Conservation (phyloP, 2,888 invertebrate genomes). For the Gastrophysa polygoni region DNA sequence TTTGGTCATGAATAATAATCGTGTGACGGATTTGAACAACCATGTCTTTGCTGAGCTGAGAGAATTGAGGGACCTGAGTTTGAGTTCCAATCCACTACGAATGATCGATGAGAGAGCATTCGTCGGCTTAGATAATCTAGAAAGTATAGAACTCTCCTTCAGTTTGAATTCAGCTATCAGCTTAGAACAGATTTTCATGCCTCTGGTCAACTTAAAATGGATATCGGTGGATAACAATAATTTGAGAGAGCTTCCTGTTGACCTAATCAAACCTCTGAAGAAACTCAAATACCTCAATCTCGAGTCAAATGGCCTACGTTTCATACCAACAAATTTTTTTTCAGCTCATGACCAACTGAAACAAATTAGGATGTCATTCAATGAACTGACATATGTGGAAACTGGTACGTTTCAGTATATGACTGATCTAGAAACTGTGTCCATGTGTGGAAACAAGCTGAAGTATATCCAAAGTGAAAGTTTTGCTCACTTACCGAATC, state of each 20-base stretch:
- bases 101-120: conserved; percentile 83
- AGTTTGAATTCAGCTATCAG: conserved; percentile 63
- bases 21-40: conserved; percentile 74
- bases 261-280: conserved; percentile 72
- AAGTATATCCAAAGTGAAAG: conserved; percentile 71
- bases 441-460: conserved; percentile 80
- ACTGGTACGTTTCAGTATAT: conserved; percentile 75
- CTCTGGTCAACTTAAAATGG: conserved; percentile 78
- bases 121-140: conserved; percentile 75
- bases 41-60: conserved; percentile 75
- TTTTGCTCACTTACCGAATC: conserved; percentile 77
- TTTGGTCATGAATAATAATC: conserved; percentile 82
- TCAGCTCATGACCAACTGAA: conserved; percentile 73
- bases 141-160: conserved; percentile 79
- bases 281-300: conserved; percentile 82
- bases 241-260: conserved; percentile 73
- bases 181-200: conserved; percentile 72
- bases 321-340: conserved; percentile 72
- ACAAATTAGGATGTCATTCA: conserved; percentile 82
- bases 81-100: conserved; percentile 89
- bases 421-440: conserved; percentile 75
- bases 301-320: conserved; percentile 81
- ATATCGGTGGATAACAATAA: conserved; percentile 88
- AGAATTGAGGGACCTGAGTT: conserved; percentile 83
- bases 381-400: conserved; percentile 73